These are phyloP conservation scores for Anoncus sp. DNA, from an alignment of 2,888 invertebrate species.

Conservation along the genomic window DNA sequence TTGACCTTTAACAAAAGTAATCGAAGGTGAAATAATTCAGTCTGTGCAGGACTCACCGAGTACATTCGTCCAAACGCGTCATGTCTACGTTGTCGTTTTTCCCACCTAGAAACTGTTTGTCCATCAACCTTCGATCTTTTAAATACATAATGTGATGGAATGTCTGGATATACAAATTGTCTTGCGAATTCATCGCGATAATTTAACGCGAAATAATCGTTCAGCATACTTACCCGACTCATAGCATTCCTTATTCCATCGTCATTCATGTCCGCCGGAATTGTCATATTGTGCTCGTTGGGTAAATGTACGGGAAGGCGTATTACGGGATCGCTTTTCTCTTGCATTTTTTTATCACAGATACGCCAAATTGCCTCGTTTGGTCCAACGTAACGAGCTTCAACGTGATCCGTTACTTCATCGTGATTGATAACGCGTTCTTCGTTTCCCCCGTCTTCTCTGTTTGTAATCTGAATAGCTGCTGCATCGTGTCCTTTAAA, in stretches of 20 bases:
- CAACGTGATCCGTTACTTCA: constrained; percentile 64
- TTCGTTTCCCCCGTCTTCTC: neutral
- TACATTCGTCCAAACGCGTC: constrained; percentile 67
- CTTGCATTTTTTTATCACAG: constrained; percentile 36
- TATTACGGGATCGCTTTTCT: constrained; percentile 42
- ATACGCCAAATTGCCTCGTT: constrained; percentile 53
- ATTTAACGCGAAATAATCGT: constrained; percentile 26
- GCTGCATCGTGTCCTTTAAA: constrained; percentile 60
- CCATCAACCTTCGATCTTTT: constrained; percentile 43
- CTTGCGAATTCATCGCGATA: constrained; percentile 29
- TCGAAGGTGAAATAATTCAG: constrained; percentile 69
- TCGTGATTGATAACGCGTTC: constrained; percentile 54
- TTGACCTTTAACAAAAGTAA: constrained; percentile 71
- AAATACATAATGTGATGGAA: constrained; percentile 46
- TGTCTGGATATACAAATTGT: constrained; percentile 47
- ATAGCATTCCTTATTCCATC: constrained; percentile 44
- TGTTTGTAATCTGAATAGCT: constrained; percentile 26
- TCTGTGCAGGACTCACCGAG: constrained; percentile 68
- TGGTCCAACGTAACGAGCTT: constrained; percentile 53
- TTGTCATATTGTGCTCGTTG: constrained; percentile 43
- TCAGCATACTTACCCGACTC: constrained; percentile 21
- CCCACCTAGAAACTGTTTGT: constrained; percentile 36
- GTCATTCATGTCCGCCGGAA: constrained; percentile 37
- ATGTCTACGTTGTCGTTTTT: constrained; percentile 34
- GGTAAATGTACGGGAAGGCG: constrained; percentile 62